Conservation (phyloP, 1,140 invertebrate species). For the Wasmannia auropunctata region DNA sequence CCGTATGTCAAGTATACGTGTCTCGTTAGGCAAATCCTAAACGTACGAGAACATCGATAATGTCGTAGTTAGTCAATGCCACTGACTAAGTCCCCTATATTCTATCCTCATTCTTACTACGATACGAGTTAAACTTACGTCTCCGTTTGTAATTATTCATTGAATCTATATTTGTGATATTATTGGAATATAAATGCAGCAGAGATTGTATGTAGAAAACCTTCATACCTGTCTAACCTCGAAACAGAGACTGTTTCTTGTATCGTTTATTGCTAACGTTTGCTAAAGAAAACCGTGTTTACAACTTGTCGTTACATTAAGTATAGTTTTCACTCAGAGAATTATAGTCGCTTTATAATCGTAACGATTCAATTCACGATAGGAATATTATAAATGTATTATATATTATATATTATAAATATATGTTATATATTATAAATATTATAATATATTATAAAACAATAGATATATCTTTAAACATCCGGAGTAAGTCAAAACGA, state of each 20-base stretch:
- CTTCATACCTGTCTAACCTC: conserved; percentile 32
- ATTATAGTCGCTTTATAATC: not conserved
- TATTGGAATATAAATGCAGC: conserved; percentile 28
- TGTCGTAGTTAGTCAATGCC: conserved; percentile 20
- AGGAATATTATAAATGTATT: no score
- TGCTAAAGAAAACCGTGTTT: not conserved
- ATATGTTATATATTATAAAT: no score
- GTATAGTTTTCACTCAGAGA: conserved; percentile 38
- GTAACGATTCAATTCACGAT: not conserved
- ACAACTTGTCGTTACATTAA: conserved; percentile 29
- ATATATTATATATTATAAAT: no score
- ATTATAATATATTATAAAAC: not conserved
- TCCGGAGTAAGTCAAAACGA: not conserved
- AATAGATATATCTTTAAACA: not conserved
- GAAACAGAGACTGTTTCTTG: not conserved
- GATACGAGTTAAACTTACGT: conserved; percentile 21
- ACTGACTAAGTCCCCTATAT: not conserved
- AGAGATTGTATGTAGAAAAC: conserved; percentile 28
- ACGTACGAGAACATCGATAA: not conserved
- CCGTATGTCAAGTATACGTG: not conserved
- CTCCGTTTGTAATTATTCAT: conserved; percentile 37
- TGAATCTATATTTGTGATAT: conserved; percentile 33
- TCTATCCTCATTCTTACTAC: conserved; percentile 1
- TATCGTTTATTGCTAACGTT: conserved; percentile 5
- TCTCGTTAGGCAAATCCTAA: conserved; percentile 6